Percentiles rank a stretch among this genome's conserved stretches.
Conservation (phyloP, 2,797 vertebrate genomes). For the Pangasius mekongensis region DNA sequence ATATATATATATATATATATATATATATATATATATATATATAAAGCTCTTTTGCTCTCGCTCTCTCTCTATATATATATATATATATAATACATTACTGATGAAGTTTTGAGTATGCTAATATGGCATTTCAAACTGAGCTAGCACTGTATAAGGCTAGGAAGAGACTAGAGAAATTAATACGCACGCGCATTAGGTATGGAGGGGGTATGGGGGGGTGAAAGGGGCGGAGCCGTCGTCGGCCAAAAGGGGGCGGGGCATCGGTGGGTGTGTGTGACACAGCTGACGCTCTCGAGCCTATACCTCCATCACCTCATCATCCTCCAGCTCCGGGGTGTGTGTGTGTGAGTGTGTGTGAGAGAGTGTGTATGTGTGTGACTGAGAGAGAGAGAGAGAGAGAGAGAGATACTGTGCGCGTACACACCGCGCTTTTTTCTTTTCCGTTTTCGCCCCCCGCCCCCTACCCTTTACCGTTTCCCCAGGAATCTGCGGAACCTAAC, state of each 20-base stretch:
- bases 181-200: slow-evolving; percentile 13
- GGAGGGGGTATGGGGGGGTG: not conserved
- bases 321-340: slow-evolving; percentile 22
- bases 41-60: no score
- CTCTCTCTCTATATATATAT: no score
- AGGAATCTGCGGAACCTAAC: slow-evolving; percentile 33
- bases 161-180: not conserved
- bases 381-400: not conserved
- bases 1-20: no score
- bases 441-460: not conserved
- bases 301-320: slow-evolving; percentile 46
- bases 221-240: slow-evolving; percentile 48
- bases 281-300: slow-evolving; percentile 62
- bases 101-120: not conserved
- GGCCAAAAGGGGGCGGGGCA: slow-evolving; percentile 57
- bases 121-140: not conserved
- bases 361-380: not conserved
- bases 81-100: no score
- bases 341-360: not conserved
- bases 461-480: slow-evolving; percentile 39
- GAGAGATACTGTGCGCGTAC: not conserved
- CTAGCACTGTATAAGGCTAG: not conserved
- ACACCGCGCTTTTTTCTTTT: not conserved
- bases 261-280: slow-evolving; percentile 67
- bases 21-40: no score